Base-by-base conservation (phyloP, 23 tunicate genomes). In the Oikopleura albicans region DNA sequence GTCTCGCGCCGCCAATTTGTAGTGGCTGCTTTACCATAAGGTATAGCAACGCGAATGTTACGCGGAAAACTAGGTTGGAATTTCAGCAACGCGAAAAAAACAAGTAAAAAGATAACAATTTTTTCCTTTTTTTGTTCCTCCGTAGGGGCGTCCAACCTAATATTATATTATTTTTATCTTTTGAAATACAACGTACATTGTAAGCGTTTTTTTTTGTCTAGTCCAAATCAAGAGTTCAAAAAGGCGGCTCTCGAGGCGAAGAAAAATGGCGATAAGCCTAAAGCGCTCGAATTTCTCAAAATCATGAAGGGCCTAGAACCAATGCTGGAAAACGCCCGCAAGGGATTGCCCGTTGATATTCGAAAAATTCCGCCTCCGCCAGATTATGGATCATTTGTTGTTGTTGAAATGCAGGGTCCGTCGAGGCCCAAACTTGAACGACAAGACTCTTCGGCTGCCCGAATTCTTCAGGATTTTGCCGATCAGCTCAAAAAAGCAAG, bases 381-480 rank as follows among this genome's bases (percentile, higher is more conserved):
- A 49, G 59, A 8, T 8, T 8, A 8, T 49, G 59, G 59, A 49
- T 8, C 59, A 22, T 8, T 49, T 49, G 16, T 40, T 83, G 89
- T 84, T 34, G 2, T 66, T 1, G 12, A n/a, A 38, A 40, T 29
- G 36, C 41, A 0, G 76, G 40, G 39, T 4, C 40, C 27, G 31
- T 16, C 2, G 37, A 57, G 34, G 29, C 0, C 39, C 40, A 56
- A 84, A 12, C 39, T 75, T n/a, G n/a, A n/a, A n/a, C n/a, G n/a
- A n/a, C n/a, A n/a, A n/a, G n/a, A 56, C 22, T 28, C 22, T 56
- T 83, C 4, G 29, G 40, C 39, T 84, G 37, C 49, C 84, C 86
- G 76, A n/a, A n/a, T n/a, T 40, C 85, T 22, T 79, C 87, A 88
- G 22, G 57, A 41, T 76, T 27, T 85, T 40, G 83, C 85, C 39